phyloP scores from a whole-genome alignment of 2,888 invertebrate species.

The Phasia obesa region DNA sequence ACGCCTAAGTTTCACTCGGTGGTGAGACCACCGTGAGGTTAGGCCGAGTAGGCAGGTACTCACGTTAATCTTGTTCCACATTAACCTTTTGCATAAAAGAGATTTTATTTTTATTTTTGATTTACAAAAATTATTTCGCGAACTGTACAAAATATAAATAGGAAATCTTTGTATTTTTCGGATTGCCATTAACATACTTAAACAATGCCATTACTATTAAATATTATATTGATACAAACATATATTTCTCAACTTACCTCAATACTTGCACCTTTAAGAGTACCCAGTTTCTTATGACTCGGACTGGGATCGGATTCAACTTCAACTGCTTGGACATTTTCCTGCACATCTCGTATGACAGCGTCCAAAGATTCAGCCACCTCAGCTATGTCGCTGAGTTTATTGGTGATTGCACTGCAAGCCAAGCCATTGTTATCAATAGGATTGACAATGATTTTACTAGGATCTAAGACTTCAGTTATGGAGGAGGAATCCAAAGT shows the following conservation, averaged over 20 bases:
- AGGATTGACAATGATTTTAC: constrained; percentile 76
- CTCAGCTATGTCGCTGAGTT: constrained; percentile 86
- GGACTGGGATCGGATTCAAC: constrained; percentile 73
- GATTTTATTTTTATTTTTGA: too few relatives aligned
- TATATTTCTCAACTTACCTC: constrained; percentile 74
- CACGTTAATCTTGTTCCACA: too few relatives aligned
- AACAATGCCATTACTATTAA: too few relatives aligned
- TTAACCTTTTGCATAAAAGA: too few relatives aligned
- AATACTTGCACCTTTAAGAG: constrained; percentile 73
- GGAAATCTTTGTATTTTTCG: too few relatives aligned
- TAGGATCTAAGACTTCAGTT: constrained; percentile 56
- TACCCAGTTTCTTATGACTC: constrained; percentile 77
- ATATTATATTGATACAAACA: too few relatives aligned
- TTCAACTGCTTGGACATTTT: constrained; percentile 73
- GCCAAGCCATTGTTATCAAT: constrained; percentile 85
- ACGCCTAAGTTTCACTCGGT: too few relatives aligned
- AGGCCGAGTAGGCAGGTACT: too few relatives aligned
- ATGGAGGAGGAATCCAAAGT: constrained; percentile 47
- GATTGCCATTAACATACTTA: too few relatives aligned
- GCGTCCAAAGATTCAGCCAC: constrained; percentile 87
- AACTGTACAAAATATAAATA: too few relatives aligned
- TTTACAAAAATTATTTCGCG: too few relatives aligned
- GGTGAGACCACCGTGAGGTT: too few relatives aligned
- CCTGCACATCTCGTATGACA: constrained; percentile 84
- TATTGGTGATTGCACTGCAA: constrained; percentile 87